Evolutionary conservation across 2,113 vertebrate species (phyloP).

Genomic region (Lycocorax pyrrhopterus): DNA sequence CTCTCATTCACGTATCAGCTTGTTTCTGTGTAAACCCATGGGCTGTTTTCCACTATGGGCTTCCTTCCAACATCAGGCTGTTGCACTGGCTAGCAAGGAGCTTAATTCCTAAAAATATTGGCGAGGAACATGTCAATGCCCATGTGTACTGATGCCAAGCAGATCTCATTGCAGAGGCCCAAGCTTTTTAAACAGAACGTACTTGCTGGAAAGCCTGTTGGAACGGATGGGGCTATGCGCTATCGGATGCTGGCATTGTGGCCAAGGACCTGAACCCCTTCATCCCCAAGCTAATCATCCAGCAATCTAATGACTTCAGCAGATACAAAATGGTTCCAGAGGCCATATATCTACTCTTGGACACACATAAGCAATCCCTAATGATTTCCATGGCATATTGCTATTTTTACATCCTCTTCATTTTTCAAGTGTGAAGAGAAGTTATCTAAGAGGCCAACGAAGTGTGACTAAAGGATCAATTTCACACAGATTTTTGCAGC

Average conservation of each 20-base stretch:
- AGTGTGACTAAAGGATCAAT: conserved; percentile 5
- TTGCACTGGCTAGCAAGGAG: not conserved
- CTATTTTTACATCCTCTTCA: conserved; percentile 23
- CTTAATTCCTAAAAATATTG: not conserved
- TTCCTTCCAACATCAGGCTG: not conserved
- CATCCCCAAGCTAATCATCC: not conserved
- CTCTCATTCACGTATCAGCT: not conserved
- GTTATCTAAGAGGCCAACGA: not conserved
- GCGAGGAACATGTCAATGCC: not conserved
- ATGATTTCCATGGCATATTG: conserved; percentile 14
- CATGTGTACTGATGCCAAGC: not conserved
- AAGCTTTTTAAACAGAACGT: not conserved
- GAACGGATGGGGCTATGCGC: fast-evolving
- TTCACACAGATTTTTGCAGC: conserved; percentile 29
- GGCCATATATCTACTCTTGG: not conserved
- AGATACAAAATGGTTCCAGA: conserved; percentile 4
- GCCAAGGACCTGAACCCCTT: not conserved
- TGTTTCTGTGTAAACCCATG: not conserved
- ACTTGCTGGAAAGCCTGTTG: not conserved
- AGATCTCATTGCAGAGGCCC: not conserved
- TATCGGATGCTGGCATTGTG: not conserved
- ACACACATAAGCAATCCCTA: not conserved
- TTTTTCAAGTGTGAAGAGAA: conserved; percentile 21
- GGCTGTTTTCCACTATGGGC: not conserved
- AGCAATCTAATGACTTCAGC: not conserved